Evolutionary conservation across 2,888 invertebrate species (phyloP).

Genomic region (Apotomis turbidana): DNA sequence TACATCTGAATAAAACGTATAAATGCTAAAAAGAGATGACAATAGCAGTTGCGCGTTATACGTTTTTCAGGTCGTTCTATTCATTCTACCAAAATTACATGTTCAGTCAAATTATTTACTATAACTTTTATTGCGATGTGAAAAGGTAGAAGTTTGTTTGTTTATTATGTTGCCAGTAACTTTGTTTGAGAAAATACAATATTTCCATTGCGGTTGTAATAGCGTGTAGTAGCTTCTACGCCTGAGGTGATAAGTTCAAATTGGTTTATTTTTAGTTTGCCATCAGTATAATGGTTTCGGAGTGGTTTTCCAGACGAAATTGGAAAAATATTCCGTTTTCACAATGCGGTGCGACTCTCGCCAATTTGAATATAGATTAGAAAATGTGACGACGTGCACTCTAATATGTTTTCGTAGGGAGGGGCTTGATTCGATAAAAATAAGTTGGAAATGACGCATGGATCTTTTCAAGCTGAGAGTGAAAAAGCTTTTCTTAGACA

Average conservation of each 20-base stretch:
- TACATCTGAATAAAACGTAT: conserved; percentile 52
- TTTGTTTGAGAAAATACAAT: conserved; percentile 39
- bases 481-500: too few species aligned
- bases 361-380: conserved; percentile 83
- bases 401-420: conserved; percentile 67
- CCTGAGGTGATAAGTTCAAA: conserved; percentile 31
- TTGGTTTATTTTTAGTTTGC: conserved; percentile 46
- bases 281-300: conserved; percentile 28
- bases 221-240: neutral
- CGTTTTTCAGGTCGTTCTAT: conserved; percentile 60
- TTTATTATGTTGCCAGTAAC: conserved; percentile 8
- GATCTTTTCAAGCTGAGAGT: too few species aligned
- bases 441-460: neutral
- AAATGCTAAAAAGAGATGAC: conserved; percentile 60
- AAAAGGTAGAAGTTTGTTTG: conserved; percentile 15
- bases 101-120: conserved; percentile 1
- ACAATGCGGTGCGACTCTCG: conserved; percentile 71
- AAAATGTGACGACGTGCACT: conserved; percentile 78
- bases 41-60: conserved; percentile 55
- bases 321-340: conserved; percentile 80
- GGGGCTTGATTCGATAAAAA: neutral
- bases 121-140: conserved; percentile 9
- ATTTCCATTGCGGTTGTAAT: conserved; percentile 33
- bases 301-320: conserved; percentile 76
- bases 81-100: conserved; percentile 46